phyloP scores from a whole-genome alignment of 2,797 vertebrate species.

The Silurus lanzhouensis region DNA sequence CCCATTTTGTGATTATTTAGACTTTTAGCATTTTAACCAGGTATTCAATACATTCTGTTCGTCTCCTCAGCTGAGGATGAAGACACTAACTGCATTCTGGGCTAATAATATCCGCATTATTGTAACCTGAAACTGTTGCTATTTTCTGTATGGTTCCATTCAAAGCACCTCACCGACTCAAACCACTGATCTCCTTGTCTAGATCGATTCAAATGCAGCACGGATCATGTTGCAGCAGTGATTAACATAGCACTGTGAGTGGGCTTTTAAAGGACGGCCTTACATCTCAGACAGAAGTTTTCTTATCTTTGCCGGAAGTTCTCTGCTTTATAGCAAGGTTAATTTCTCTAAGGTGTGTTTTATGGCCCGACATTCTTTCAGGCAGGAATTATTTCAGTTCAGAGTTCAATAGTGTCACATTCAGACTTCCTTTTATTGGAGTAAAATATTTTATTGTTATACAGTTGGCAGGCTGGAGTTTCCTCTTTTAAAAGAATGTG shows the following conservation, averaged over 20 bases:
- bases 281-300: neutral
- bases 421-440: neutral
- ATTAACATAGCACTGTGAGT: neutral
- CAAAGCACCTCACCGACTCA: neutral
- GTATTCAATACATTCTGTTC: neutral
- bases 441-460: neutral
- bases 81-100: neutral
- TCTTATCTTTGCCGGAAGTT: neutral
- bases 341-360: slow-evolving; percentile 12
- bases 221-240: slow-evolving; percentile 15
- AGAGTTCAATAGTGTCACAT: slow-evolving; percentile 21
- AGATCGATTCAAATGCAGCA: slow-evolving; percentile 25
- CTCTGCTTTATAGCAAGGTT: neutral
- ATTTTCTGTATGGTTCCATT: slow-evolving; percentile 20
- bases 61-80: neutral
- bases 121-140: slow-evolving; percentile 24
- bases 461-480: slow-evolving; percentile 11
- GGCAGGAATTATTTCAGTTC: slow-evolving; percentile 5
- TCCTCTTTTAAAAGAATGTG: slow-evolving; percentile 19
- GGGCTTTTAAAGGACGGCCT: slow-evolving; percentile 11
- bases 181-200: slow-evolving; percentile 10
- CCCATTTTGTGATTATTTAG: neutral
- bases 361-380: slow-evolving; percentile 4
- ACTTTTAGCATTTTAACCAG: neutral
- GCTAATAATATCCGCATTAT: slow-evolving; percentile 29